A percentile compares a stretch with the other conserved stretches of the same genome.
phyloP scores from a whole-genome alignment of 2,888 invertebrate species.

The Crocallis elinguaria region DNA sequence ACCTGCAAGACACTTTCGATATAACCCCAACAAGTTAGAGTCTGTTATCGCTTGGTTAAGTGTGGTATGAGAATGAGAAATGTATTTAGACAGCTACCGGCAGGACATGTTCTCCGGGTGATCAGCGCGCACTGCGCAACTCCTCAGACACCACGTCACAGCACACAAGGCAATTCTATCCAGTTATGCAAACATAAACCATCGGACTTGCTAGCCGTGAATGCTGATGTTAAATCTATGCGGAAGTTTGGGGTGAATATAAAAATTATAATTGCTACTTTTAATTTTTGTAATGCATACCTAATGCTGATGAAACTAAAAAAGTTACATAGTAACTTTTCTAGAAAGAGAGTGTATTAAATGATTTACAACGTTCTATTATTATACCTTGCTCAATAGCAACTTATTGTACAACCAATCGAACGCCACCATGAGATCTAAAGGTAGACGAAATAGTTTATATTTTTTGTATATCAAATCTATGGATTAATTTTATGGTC shows the following conservation, averaged over 20 bases:
- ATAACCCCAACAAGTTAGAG: constrained; percentile 17
- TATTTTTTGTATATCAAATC: no score
- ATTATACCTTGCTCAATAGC: no score
- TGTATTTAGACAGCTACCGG: constrained; percentile 52
- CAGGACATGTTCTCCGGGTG: constrained; percentile 70
- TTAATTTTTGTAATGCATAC: no score
- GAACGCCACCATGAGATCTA: no score
- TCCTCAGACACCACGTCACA: constrained; percentile 78
- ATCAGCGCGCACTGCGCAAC: constrained; percentile 83
- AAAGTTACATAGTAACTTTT: no score
- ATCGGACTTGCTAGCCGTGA: constrained; percentile 37
- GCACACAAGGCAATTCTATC: constrained; percentile 52
- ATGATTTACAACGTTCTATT: no score
- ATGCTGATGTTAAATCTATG: constrained; percentile 7
- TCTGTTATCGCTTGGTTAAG: constrained; percentile 34
- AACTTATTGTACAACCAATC: no score
- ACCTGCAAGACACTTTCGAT: constrained; percentile 17
- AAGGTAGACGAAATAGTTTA: no score
- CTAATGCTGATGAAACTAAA: no score
- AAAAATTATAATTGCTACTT: background rate
- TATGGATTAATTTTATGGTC: no score
- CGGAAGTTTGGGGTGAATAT: background rate
- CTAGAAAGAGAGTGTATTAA: no score
- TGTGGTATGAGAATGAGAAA: constrained; percentile 48
- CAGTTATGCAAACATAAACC: constrained; percentile 47